A percentile compares a stretch with the other conserved stretches of the same genome.
Evolutionary conservation across 2,113 vertebrate species (phyloP).

Genomic region (Ceuthmochares aereus): DNA sequence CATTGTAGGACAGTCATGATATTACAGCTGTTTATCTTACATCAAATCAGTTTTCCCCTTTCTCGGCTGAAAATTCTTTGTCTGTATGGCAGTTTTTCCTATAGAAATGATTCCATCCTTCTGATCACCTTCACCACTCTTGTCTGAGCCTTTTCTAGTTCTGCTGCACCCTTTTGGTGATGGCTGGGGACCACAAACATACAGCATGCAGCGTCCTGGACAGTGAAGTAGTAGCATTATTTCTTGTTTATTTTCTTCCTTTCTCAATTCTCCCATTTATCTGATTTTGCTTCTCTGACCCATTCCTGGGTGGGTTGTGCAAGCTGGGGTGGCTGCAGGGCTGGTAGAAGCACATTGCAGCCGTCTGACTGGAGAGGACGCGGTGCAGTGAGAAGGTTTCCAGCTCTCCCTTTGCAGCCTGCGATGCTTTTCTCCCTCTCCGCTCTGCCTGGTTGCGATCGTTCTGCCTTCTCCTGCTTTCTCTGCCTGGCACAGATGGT

Average conservation of each 20-base stretch:
- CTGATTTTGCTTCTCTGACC: neutral
- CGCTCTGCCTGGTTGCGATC: neutral
- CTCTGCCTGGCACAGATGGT: neutral
- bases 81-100: neutral
- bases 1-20: neutral
- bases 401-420: neutral
- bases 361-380: neutral
- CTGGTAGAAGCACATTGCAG: slow-evolving; percentile 33
- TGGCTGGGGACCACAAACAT: neutral
- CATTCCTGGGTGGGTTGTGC: neutral
- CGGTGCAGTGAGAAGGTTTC: neutral
- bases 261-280: neutral
- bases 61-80: neutral
- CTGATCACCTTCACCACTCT: neutral
- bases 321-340: neutral
- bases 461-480: neutral
- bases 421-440: neutral
- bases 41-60: neutral
- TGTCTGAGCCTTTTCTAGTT: neutral
- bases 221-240: rapidly evolving
- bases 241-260: neutral
- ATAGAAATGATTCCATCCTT: neutral
- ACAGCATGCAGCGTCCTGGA: neutral
- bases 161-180: neutral
- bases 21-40: neutral